These are phyloP conservation scores for Oncopodura yosiiana DNA, from an alignment of 1,140 invertebrate species.

Conservation along the genomic window DNA sequence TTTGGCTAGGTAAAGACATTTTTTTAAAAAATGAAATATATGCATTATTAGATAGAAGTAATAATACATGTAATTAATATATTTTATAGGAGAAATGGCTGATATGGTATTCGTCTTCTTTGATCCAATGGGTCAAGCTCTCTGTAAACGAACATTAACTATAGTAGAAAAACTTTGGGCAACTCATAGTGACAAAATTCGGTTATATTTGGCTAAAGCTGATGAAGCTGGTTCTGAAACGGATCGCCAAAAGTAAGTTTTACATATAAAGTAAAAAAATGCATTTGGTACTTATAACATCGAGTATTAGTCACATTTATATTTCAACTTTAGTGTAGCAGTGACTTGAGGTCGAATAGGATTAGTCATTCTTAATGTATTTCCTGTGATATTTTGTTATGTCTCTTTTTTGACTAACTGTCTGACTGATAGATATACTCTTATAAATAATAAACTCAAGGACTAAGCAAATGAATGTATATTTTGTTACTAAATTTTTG, in stretches of 20 bases:
- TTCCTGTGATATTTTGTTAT: neutral
- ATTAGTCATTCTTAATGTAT: no score
- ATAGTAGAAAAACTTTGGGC: constrained; percentile 50
- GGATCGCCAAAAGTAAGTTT: constrained; percentile 42
- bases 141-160: constrained; percentile 52
- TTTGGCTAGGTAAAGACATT: constrained; percentile 46
- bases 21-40: neutral
- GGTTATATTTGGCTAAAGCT: constrained; percentile 52
- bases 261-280: neutral
- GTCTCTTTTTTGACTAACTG: neutral
- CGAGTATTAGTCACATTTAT: no score
- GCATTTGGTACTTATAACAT: no score
- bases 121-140: constrained; percentile 54
- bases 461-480: neutral
- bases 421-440: no score
- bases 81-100: constrained; percentile 45
- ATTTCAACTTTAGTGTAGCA: no score
- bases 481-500: neutral
- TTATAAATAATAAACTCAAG: neutral
- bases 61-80: neutral
- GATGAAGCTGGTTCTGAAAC: constrained; percentile 54
- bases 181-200: constrained; percentile 48
- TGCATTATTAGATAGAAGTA: neutral
- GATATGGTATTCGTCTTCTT: constrained; percentile 57
- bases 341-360: no score